A percentile compares a stretch with the other conserved stretches of the same genome.
Evolutionary conservation across 1,140 invertebrate species (phyloP).

Genomic region (Adoxophyes honmai): DNA sequence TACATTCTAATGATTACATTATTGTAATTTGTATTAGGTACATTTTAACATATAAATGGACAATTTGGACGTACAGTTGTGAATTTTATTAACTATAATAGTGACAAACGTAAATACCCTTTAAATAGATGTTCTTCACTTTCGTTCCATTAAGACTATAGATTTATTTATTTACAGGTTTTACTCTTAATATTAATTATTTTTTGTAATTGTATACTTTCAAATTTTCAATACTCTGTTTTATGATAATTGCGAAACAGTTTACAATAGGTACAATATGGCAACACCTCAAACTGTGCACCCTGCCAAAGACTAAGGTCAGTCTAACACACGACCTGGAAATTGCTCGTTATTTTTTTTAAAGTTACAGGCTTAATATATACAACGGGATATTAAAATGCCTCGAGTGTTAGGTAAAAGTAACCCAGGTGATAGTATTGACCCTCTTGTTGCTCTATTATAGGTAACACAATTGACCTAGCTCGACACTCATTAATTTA

Average conservation of each 20-base stretch:
- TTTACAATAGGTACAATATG: neutral
- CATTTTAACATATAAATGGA: constrained; percentile 72
- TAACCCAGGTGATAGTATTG: constrained; percentile 18
- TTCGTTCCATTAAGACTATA: constrained; percentile 65
- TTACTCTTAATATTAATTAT: constrained; percentile 55
- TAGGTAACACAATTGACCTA: constrained; percentile 20
- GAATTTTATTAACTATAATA: constrained; percentile 58
- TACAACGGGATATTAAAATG: too few species aligned
- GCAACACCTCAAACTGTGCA: neutral
- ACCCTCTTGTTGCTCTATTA: constrained; percentile 17
- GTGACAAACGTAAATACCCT: constrained; percentile 57
- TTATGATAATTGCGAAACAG: constrained; percentile 9
- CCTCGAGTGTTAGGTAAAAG: neutral
- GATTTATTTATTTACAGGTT: constrained; percentile 17
- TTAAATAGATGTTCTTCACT: constrained; percentile 55
- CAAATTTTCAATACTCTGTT: constrained; percentile 25
- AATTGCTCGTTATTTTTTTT: too few species aligned
- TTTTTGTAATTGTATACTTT: constrained; percentile 45
- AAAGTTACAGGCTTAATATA: too few species aligned
- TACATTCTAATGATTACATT: constrained; percentile 72
- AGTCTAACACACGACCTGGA: too few species aligned
- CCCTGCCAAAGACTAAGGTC: neutral
- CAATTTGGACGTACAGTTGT: constrained; percentile 76
- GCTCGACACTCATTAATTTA: neutral
- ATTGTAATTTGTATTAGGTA: constrained; percentile 75